Percentiles rank a stretch among this genome's conserved stretches.
phyloP scores from a whole-genome alignment of 2,113 vertebrate species.

The Lichenostomus cassidix region DNA sequence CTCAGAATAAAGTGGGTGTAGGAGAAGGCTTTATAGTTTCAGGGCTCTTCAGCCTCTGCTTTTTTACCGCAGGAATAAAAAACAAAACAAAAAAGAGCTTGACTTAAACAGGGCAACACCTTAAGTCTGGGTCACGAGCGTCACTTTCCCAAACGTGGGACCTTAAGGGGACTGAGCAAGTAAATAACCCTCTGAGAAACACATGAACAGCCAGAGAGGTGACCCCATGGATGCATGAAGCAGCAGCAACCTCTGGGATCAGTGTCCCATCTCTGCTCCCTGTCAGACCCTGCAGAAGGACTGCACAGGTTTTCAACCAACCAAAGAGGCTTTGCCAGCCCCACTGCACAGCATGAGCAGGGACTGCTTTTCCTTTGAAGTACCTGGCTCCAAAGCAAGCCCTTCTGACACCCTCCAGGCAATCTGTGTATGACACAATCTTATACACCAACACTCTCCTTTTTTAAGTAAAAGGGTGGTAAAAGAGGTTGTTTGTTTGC shows the following conservation, averaged over 20 bases:
- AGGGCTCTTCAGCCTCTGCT: neutral
- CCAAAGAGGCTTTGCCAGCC: neutral
- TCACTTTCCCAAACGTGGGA: neutral
- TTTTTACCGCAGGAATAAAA: neutral
- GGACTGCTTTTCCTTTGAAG: neutral
- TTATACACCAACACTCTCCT: neutral
- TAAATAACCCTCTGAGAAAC: neutral
- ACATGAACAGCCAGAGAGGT: rapidly evolving
- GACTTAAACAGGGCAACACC: neutral
- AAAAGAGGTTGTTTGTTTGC: neutral
- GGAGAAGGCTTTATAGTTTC: neutral
- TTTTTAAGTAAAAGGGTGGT: neutral
- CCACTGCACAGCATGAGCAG: neutral
- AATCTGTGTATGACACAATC: neutral
- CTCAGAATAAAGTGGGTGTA: neutral
- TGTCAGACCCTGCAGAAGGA: neutral
- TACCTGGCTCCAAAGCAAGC: neutral
- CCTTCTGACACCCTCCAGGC: neutral
- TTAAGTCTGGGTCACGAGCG: neutral
- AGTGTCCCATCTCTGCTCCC: neutral
- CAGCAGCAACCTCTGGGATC: neutral
- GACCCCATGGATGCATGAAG: neutral
- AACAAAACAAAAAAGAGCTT: neutral
- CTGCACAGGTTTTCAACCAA: neutral
- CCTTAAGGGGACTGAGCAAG: neutral